Evolutionary conservation across 2,797 vertebrate species (phyloP).

Genomic region (Phoebastria nigripes): DNA sequence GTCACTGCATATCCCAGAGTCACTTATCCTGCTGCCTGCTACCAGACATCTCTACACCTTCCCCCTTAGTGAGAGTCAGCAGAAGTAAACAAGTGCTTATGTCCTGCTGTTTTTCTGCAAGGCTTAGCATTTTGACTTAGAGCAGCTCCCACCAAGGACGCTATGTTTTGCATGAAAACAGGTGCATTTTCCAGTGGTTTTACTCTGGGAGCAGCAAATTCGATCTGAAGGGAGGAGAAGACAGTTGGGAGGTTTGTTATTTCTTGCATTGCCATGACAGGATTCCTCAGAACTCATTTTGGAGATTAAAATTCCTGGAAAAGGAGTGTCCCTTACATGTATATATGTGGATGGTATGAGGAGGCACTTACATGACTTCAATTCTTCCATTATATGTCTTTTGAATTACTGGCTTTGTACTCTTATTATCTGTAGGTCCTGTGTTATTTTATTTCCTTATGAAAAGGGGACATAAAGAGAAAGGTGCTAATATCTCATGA

Average conservation of each 20-base stretch:
- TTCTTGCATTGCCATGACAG: not conserved
- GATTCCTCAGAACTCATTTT: slow-evolving; percentile 11
- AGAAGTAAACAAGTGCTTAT: not conserved
- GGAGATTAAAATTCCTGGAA: slow-evolving; percentile 28
- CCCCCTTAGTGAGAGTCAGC: not conserved
- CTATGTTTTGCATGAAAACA: not conserved
- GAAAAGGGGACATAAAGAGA: slow-evolving; percentile 18
- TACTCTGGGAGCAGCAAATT: not conserved
- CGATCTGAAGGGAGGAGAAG: not conserved
- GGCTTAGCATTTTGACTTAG: not conserved
- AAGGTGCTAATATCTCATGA: slow-evolving; percentile 46
- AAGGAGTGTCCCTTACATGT: not conserved
- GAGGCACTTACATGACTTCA: not conserved
- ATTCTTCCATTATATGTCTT: slow-evolving; percentile 6
- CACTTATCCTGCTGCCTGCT: not conserved
- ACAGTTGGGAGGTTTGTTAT: not conserved
- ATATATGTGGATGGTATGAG: not conserved
- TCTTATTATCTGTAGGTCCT: slow-evolving; percentile 16
- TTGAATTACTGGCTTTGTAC: slow-evolving; percentile 6
- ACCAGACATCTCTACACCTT: not conserved
- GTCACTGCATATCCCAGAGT: not conserved
- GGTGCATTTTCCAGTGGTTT: not conserved
- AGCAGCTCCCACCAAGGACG: not conserved
- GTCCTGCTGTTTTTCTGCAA: not conserved
- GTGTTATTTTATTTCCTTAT: slow-evolving; percentile 47